Evolutionary conservation across 1,140 invertebrate species (phyloP).

Genomic region (Anoplolepis gracilipes): DNA sequence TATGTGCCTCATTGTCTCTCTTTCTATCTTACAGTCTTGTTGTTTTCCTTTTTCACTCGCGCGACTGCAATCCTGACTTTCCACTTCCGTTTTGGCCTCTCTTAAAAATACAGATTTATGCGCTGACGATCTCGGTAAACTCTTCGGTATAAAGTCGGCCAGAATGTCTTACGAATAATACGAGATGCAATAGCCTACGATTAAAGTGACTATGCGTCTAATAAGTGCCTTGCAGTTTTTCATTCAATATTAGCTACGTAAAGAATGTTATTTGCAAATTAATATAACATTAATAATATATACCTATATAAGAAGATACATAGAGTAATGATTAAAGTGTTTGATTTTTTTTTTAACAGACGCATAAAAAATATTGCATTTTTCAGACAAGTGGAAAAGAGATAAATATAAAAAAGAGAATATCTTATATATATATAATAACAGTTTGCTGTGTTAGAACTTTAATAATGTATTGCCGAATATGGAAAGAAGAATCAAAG

Average conservation of each 20-base stretch:
- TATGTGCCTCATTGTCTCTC: background rate
- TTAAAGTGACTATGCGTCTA: too few species aligned
- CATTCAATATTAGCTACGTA: background rate
- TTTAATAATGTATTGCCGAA: background rate
- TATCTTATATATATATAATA: background rate
- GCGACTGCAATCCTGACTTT: constrained; percentile 3
- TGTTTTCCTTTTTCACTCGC: background rate
- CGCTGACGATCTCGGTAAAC: background rate
- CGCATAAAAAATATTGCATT: too few species aligned
- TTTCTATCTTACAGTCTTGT: background rate
- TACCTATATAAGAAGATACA: background rate
- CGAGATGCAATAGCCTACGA: background rate
- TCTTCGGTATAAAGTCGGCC: background rate
- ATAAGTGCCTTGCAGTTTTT: background rate
- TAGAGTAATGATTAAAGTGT: too few species aligned
- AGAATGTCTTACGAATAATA: background rate
- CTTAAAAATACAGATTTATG: constrained; percentile 33
- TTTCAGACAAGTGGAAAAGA: too few species aligned
- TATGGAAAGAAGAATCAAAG: constrained; percentile 14
- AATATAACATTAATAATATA: background rate
- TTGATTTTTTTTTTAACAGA: too few species aligned
- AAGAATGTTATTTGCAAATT: background rate
- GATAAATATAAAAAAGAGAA: too few species aligned
- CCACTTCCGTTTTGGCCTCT: background rate
- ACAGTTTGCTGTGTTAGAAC: background rate